These are phyloP conservation scores for Oryzias sinensis DNA, from an alignment of 2,797 vertebrate species.

Conservation along the genomic window DNA sequence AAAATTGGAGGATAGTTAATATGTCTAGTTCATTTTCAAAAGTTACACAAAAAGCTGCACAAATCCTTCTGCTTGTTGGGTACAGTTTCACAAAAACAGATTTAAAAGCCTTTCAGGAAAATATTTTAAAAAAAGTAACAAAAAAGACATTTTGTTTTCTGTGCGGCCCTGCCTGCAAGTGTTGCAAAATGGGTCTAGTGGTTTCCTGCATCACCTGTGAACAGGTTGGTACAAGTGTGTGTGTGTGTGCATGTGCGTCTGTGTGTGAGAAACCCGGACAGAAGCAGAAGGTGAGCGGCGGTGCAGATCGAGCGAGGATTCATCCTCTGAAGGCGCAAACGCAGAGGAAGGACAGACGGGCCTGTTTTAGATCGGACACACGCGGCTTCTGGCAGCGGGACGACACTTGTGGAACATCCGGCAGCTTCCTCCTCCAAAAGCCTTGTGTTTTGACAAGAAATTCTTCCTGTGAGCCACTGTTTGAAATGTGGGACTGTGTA, in stretches of 20 bases:
- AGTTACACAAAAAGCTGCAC: no score
- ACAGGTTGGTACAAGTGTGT: background rate
- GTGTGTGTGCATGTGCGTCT: no score
- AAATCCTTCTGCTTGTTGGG: no score
- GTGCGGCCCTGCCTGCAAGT: background rate
- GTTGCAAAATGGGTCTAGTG: background rate
- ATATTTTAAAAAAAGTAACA: no score
- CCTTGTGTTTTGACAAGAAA: constrained; percentile 75
- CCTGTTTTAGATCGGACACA: constrained; percentile 56
- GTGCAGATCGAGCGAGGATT: constrained; percentile 3
- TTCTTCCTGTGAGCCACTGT: constrained; percentile 70
- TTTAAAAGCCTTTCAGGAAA: no score
- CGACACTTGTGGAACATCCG: constrained; percentile 72
- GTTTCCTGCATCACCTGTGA: background rate
- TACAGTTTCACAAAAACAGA: no score
- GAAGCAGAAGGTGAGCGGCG: background rate
- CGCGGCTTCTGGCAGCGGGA: constrained; percentile 51
- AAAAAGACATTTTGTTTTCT: no score
- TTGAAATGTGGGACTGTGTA: constrained; percentile 59
- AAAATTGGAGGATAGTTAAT: no score
- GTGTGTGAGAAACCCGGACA: background rate
- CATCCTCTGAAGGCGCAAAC: constrained; percentile 32
- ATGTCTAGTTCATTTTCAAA: no score
- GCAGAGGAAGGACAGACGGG: constrained; percentile 13
- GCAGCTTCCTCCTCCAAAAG: constrained; percentile 65